A percentile compares a stretch with the other conserved stretches of the same genome.
phyloP scores from a whole-genome alignment of 2,113 vertebrate genomes.

The Lethenteron camtschaticum region DNA sequence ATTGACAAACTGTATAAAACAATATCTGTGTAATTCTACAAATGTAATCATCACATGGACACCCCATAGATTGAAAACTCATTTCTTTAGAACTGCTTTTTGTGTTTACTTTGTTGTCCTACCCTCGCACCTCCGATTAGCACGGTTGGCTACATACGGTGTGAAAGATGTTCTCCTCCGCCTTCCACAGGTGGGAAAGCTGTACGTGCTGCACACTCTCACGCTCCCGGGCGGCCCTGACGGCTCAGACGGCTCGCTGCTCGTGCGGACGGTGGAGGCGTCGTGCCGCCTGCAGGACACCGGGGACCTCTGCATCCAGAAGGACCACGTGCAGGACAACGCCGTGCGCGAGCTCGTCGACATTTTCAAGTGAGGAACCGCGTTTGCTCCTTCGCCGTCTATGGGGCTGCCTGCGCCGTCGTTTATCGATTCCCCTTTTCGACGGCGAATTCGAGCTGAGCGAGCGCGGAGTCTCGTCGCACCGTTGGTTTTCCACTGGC shows the following conservation, averaged over 20 bases:
- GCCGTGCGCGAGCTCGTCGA: slow-evolving; percentile 16
- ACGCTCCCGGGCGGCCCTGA: slow-evolving; percentile 12
- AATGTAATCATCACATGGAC: too few relatives aligned
- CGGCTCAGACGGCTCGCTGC: background rate
- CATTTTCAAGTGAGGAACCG: slow-evolving; percentile 27
- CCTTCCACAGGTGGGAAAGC: slow-evolving; percentile 25
- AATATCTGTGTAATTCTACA: too few relatives aligned
- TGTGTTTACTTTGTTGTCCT: too few relatives aligned
- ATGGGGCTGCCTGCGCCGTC: too few relatives aligned
- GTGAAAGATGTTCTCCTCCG: background rate
- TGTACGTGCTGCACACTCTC: slow-evolving; percentile 29
- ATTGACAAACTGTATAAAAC: too few relatives aligned
- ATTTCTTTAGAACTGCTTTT: too few relatives aligned
- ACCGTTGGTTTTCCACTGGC: too few relatives aligned
- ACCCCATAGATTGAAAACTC: too few relatives aligned
- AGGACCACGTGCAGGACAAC: slow-evolving; percentile 20
- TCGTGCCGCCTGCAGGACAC: slow-evolving; percentile 29
- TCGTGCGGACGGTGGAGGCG: slow-evolving; percentile 22
- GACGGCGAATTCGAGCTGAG: too few relatives aligned
- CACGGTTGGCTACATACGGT: background rate
- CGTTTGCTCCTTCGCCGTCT: background rate
- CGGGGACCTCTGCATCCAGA: slow-evolving; percentile 33
- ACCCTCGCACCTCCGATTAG: too few relatives aligned
- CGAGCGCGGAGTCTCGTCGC: too few relatives aligned
- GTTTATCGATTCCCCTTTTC: too few relatives aligned